Base-by-base conservation (phyloP, 2,797 vertebrate species). In the Pyrocephalus nanus region DNA sequence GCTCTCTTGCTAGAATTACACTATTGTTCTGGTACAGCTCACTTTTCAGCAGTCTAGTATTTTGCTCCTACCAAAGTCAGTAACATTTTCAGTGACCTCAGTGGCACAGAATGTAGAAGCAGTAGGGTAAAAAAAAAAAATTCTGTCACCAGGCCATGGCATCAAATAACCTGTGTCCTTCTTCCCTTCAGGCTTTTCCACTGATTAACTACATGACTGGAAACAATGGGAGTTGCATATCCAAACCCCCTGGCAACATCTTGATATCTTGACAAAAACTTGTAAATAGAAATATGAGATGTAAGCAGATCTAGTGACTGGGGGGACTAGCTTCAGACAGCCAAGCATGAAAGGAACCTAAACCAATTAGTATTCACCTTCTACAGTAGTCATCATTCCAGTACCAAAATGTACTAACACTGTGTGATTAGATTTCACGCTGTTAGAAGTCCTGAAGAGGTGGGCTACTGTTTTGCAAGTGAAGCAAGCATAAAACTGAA, bases 351-450 rank as follows among this genome's bases (percentile, higher is more conserved):
- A 21, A 88, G 10, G 15, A 93, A 86, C 13, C 6, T 61, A 51
- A 92, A 92, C 4, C 51, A 90, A 34, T 51, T 29, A 69, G 50
- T 77, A 80, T 67, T 92, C 73, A 94, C 92, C 95, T 93, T 94
- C 73, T 75, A 25, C 14, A 65, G 90, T 2, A 73, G 88, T 42
- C 94, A 91, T 95, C 36, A 20, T 82, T 78, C 58, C 10, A 2
- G 61, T 23, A 60, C 21, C 43, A 84, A 84, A 92, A 60, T 2
- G 32, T 53, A 81, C 17, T 34, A 65, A 32, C 20, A 18, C 58
- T 72, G 26, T 30, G 29, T 30, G n/a, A n/a, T 81, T 19, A 71
- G 29, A 54, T 84, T 75, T 75, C 47, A 71, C 7, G 0, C 40
- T 15, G 8, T 34, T 50, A 55, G 19, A 79, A 86, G 42, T 79